These are phyloP conservation scores for Griposia aprilina DNA, from an alignment of 2,888 invertebrate species.

Conservation along the genomic window DNA sequence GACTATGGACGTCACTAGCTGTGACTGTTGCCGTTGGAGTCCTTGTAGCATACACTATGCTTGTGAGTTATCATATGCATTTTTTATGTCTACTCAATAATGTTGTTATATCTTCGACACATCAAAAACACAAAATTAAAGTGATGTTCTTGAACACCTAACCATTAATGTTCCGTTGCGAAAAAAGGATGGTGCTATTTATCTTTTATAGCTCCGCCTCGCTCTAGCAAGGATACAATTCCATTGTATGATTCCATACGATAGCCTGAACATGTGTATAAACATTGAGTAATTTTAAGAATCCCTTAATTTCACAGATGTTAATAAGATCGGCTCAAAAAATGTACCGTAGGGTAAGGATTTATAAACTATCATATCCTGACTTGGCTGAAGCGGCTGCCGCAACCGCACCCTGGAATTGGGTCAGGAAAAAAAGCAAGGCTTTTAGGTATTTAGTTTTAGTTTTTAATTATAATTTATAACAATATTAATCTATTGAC, in stretches of 20 bases:
- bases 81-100: neutral
- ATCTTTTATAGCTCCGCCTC: neutral
- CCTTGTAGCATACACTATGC: constrained; percentile 75
- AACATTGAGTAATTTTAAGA: neutral
- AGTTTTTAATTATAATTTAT: neutral
- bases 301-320: constrained; percentile 72
- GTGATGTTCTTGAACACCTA: neutral
- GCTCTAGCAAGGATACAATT: neutral
- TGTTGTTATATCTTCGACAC: neutral
- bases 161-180: neutral
- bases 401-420: constrained; percentile 74
- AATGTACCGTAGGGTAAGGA: constrained; percentile 77
- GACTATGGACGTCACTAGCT: constrained; percentile 79
- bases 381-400: constrained; percentile 80
- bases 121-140: neutral
- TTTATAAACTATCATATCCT: constrained; percentile 79
- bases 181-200: neutral
- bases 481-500: neutral
- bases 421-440: constrained; percentile 75
- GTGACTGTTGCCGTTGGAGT: constrained; percentile 72
- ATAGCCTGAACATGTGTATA: neutral
- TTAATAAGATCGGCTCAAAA: constrained; percentile 79
- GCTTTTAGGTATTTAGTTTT: constrained; percentile 72
- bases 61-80: constrained; percentile 72
- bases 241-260: too few relatives aligned